Base-by-base conservation (phyloP, 2,888 invertebrate species). In the Erebia palarica region DNA sequence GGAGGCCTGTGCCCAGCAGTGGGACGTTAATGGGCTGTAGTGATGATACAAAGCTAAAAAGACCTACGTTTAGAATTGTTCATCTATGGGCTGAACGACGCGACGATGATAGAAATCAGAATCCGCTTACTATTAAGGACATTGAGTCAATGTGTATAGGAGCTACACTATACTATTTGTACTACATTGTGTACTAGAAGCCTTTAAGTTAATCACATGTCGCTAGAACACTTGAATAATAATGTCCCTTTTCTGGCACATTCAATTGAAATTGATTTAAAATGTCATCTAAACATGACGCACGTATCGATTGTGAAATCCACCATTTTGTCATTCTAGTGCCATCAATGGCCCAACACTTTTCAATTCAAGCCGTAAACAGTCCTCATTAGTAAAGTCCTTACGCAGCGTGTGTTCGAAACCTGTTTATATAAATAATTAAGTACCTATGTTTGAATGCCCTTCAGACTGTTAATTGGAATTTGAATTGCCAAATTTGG, bases 391-490 rank as follows among this genome's bases (percentile, higher is more conserved):
- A 75, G 66, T 63, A 57, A 63, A 71, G 72, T 70, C 68, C 69
- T 72, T 68, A 72, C 63, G 69, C 71, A 69, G 69, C 65, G 64
- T 61, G 67, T 73, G 71, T 70, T 69, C 27, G 65, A 71, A 71
- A 66, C 68, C 53, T 27, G 49, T 65, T 68, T 11, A 55, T 74
- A 36, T 36, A 2, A 36, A 36, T 36, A 36, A 36, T 36, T 36
- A 68, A 74, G 70, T 74, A n/a, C n/a, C n/a, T n/a, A 72, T 75
- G 70, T 74, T 65, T 68, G 70, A n/a, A 44, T 44, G 47, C 71
- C 72, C 71, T 70, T 58, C 63, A 63, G 72, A 75, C 74, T 74
- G 68, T 72, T 67, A 73, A 74, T 72, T 69, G 71, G 70, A 60
- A 72, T 65, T 71, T 69, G 67, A 60, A 74, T 64, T 69, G 64